phyloP scores from a whole-genome alignment of 2,797 vertebrate genomes.

The Thunnus albacares region DNA sequence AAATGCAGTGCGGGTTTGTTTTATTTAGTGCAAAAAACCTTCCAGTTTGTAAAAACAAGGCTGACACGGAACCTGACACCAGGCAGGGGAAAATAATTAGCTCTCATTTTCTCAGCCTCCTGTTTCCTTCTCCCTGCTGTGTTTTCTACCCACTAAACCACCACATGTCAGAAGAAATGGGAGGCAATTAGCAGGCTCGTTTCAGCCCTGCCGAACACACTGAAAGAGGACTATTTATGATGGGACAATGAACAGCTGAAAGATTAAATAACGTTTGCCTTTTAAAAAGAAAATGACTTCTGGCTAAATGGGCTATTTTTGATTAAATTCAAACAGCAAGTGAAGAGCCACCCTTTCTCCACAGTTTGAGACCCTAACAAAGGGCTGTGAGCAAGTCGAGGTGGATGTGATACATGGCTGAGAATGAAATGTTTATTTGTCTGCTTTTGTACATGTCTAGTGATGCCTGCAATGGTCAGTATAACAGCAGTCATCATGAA shows the following conservation, averaged over 20 bases:
- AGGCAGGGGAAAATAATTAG: constrained; percentile 99
- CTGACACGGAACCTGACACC: constrained; percentile 99
- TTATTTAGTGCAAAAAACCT: constrained; percentile 99
- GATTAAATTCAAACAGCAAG: constrained; percentile 99
- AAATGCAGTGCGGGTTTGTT: constrained; percentile 99
- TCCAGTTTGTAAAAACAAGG: constrained; percentile 99
- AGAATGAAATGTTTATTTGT: constrained; percentile 95
- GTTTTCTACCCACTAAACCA: constrained; percentile 99
- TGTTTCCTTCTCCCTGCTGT: constrained; percentile 99
- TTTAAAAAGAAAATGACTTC: constrained; percentile 99
- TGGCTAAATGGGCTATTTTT: constrained; percentile 99
- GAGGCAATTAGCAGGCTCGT: constrained; percentile 99
- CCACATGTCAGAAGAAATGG: constrained; percentile 99
- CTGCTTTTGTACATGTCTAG: constrained; percentile 90
- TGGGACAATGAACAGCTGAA: constrained; percentile 99
- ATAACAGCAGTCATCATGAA: constrained; percentile 60
- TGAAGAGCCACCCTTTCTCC: constrained; percentile 97
- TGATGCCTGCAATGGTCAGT: constrained; percentile 86
- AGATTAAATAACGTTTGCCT: constrained; percentile 99
- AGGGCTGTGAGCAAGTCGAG: constrained; percentile 90
- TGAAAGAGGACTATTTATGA: constrained; percentile 99
- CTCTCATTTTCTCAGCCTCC: constrained; percentile 99
- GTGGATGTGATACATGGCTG: constrained; percentile 95
- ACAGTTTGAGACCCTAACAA: constrained; percentile 89
- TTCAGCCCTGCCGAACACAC: constrained; percentile 99